Evolutionary conservation across 2,888 invertebrate species (phyloP).

Genomic region (Matsumyia berberina): DNA sequence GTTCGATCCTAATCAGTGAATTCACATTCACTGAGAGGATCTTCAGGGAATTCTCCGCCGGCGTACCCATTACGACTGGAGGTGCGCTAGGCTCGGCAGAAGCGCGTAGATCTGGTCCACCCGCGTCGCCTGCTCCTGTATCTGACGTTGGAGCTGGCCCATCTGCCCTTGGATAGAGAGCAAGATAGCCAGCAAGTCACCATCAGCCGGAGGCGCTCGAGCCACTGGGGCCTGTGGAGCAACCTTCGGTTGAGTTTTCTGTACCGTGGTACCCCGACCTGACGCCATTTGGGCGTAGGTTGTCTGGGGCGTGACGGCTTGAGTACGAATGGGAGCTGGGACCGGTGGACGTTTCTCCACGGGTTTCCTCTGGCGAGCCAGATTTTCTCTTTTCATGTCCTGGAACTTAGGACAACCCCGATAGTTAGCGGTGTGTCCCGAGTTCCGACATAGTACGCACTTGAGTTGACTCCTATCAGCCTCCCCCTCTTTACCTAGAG

Average conservation of each 20-base stretch:
- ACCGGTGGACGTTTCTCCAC: background rate
- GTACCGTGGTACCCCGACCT: background rate
- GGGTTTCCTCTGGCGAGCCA: background rate
- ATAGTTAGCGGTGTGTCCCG: background rate
- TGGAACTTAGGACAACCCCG: constrained; percentile 3
- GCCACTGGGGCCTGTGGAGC: background rate
- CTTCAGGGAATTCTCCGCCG: too few species aligned
- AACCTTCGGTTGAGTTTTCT: background rate
- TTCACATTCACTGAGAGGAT: too few species aligned
- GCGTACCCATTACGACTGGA: too few species aligned
- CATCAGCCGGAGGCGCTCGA: background rate
- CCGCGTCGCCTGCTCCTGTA: too few species aligned
- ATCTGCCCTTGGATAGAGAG: too few species aligned
- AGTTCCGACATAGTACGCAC: background rate
- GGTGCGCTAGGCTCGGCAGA: too few species aligned
- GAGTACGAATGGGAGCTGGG: background rate
- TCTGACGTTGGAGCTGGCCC: too few species aligned
- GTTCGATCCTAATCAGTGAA: too few species aligned
- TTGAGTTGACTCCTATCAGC: background rate
- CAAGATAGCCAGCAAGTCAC: background rate
- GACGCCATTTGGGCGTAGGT: constrained; percentile 21
- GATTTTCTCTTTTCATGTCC: background rate
- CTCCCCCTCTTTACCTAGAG: background rate
- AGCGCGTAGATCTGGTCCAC: too few species aligned
- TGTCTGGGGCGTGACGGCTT: background rate